Evolutionary conservation across 92 coral and sea anemone genomes (phyloP).

Genomic region (Zoanthus sansibaricus): DNA sequence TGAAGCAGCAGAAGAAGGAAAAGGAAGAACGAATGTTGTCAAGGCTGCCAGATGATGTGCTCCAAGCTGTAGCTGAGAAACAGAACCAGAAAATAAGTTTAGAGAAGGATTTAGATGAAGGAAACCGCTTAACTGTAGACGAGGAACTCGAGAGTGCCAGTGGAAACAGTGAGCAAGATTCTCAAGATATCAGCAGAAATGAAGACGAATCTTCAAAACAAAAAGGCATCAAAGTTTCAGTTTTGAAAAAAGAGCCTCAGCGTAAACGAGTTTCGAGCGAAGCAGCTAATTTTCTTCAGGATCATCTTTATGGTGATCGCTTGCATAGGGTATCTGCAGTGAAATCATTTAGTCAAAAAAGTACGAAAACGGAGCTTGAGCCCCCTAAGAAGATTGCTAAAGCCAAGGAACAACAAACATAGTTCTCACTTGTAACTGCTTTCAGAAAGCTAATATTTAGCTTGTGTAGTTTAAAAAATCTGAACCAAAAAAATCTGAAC

Average conservation of each 20-base stretch:
- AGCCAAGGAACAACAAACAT: neutral
- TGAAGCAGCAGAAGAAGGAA: constrained; percentile 67
- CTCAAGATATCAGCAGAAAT: neutral
- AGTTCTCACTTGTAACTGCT: neutral
- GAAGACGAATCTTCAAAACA: constrained; percentile 20
- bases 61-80: constrained; percentile 77
- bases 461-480: too few relatives aligned
- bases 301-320: constrained; percentile 88
- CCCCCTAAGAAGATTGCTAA: constrained; percentile 84
- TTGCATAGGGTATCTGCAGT: constrained; percentile 76
- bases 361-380: constrained; percentile 49
- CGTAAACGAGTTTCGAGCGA: constrained; percentile 71
- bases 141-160: constrained; percentile 54
- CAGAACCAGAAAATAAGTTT: constrained; percentile 47
- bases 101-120: constrained; percentile 17
- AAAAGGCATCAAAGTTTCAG: constrained; percentile 71
- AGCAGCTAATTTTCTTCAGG: constrained; percentile 79
- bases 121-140: constrained; percentile 64
- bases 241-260: constrained; percentile 66
- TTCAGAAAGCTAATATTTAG: too few relatives aligned
- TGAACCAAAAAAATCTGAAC: too few relatives aligned
- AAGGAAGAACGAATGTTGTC: constrained; percentile 72
- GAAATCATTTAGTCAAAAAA: constrained; percentile 56
- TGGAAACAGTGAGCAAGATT: constrained; percentile 51
- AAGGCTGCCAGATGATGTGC: constrained; percentile 80